Percentiles rank a stretch among this genome's conserved stretches.
Conservation (phyloP, 2,888 invertebrate species). For the Neoaliturus tenellus region DNA sequence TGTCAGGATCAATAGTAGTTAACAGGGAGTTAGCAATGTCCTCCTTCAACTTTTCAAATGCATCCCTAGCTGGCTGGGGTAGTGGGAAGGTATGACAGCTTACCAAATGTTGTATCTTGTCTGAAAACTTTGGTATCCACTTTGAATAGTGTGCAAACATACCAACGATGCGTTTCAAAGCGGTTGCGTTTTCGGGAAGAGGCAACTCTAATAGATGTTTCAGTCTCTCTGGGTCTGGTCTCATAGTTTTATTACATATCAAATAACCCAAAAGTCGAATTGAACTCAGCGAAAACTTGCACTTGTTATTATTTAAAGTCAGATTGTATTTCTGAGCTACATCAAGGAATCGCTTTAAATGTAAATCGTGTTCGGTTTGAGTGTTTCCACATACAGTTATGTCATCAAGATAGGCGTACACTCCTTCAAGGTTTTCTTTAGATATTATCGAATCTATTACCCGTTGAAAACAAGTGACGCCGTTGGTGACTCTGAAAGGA, state of each 20-base stretch:
- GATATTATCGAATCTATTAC: slow-evolving; percentile 53
- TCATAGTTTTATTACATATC: background rate
- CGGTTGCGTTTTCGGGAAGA: background rate
- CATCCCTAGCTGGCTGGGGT: background rate
- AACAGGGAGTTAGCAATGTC: background rate
- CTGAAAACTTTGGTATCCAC: background rate
- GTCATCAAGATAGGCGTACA: slow-evolving; percentile 2
- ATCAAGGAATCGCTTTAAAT: background rate
- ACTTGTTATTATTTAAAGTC: background rate
- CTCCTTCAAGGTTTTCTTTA: background rate
- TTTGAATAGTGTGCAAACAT: background rate
- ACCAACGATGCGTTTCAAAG: background rate
- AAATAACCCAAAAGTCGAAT: background rate
- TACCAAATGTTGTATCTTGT: background rate
- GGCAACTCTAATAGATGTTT: background rate
- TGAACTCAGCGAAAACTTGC: background rate
- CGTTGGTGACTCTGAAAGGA: slow-evolving; percentile 62
- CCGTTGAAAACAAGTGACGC: slow-evolving; percentile 58
- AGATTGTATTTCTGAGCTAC: background rate
- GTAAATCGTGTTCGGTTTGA: background rate
- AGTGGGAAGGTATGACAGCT: background rate
- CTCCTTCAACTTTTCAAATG: background rate
- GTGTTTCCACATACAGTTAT: background rate
- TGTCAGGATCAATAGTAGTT: background rate
- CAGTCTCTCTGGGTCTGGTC: background rate